Evolutionary conservation across 92 coral and sea anemone genomes (phyloP).

Genomic region (Parazoanthus atlanticus): DNA sequence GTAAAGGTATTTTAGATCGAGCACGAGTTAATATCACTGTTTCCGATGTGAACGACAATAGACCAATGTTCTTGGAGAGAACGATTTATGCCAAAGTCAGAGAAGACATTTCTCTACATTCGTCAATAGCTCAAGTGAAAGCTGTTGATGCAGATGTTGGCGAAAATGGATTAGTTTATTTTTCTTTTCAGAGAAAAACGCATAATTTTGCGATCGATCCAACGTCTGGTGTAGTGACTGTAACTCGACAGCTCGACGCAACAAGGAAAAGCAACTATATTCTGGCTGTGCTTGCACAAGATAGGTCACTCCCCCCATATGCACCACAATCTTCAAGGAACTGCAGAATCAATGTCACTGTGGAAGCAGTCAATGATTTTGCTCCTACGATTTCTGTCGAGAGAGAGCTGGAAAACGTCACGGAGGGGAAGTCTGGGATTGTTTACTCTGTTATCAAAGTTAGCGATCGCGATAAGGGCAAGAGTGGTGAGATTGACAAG

Average conservation of each 20-base stretch:
- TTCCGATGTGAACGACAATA: conserved; percentile 75
- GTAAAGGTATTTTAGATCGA: conserved; percentile 68
- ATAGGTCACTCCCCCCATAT: conserved; percentile 65
- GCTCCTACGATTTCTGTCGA: conserved; percentile 70
- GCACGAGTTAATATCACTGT: conserved; percentile 81
- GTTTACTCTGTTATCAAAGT: conserved; percentile 71
- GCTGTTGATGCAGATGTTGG: conserved; percentile 85
- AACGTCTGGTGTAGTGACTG: conserved; percentile 78
- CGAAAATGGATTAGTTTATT: conserved; percentile 87
- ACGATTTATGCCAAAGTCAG: conserved; percentile 65
- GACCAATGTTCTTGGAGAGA: conserved; percentile 70
- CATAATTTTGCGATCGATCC: conserved; percentile 85
- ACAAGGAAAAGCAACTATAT: conserved; percentile 46
- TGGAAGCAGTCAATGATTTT: conserved; percentile 78
- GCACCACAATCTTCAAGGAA: conserved; percentile 56
- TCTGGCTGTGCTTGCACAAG: conserved; percentile 68
- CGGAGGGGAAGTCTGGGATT: conserved; percentile 60
- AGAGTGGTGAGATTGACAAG: conserved; percentile 82
- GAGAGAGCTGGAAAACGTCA: conserved; percentile 60
- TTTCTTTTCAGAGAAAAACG: conserved; percentile 67
- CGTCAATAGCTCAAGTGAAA: conserved; percentile 72
- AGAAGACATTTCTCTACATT: conserved; percentile 80
- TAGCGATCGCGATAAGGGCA: conserved; percentile 78
- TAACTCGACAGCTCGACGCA: conserved; percentile 69
- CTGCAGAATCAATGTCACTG: conserved; percentile 67